Conservation (phyloP, 2,888 invertebrate genomes). For the Pandemis heparana region DNA sequence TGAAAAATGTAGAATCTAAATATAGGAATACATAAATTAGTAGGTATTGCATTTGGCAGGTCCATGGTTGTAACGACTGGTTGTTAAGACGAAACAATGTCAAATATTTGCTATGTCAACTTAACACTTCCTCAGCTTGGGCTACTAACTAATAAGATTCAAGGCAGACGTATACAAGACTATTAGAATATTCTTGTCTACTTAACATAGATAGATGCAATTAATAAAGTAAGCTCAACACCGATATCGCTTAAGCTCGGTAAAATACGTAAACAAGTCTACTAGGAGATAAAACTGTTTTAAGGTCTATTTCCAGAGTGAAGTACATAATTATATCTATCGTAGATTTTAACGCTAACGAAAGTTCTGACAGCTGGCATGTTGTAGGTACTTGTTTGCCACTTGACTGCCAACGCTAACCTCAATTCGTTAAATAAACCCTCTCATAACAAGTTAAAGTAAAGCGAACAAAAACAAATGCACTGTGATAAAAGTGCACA, state of each 20-base stretch:
- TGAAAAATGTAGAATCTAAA: neutral
- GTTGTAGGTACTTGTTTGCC: slow-evolving; percentile 7
- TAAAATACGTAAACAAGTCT: slow-evolving; percentile 2
- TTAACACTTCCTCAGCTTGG: slow-evolving; percentile 2
- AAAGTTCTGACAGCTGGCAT: slow-evolving; percentile 4
- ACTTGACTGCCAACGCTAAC: slow-evolving; percentile 25
- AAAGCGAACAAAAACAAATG: slow-evolving; percentile 56
- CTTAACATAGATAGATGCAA: neutral
- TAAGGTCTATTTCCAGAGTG: neutral
- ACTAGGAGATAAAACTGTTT: neutral
- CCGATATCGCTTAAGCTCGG: neutral
- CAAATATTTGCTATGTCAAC: slow-evolving; percentile 5
- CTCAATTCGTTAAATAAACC: slow-evolving; percentile 9
- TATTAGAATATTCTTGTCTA: neutral
- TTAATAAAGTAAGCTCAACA: neutral
- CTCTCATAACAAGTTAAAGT: neutral
- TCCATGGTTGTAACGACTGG: neutral
- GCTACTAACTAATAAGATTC: slow-evolving; percentile 4
- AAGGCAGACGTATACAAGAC: neutral
- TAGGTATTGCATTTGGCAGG: neutral
- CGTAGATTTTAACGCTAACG: neutral
- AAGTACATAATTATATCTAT: neutral
- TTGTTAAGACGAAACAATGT: neutral
- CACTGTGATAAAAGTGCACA: slow-evolving; percentile 61
- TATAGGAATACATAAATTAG: neutral